These are phyloP conservation scores for Halcyon chelicuti DNA, from an alignment of 2,797 vertebrate genomes.

Conservation along the genomic window DNA sequence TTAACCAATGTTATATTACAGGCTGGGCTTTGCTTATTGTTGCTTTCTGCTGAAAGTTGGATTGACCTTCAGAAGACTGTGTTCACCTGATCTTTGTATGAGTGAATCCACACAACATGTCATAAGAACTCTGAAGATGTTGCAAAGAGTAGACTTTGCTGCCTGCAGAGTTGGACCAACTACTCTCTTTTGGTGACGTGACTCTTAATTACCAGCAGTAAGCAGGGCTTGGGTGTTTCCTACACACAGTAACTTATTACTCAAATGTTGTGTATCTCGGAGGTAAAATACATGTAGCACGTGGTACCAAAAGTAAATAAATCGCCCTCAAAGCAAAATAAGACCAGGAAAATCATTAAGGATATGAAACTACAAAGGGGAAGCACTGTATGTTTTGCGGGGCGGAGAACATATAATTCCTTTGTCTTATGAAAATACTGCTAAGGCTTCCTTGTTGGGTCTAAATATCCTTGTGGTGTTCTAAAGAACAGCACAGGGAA, in stretches of 20 bases:
- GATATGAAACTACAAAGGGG: neutral
- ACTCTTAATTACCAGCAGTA: neutral
- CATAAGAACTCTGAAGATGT: neutral
- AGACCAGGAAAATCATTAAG: neutral
- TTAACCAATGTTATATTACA: neutral
- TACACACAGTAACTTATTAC: neutral
- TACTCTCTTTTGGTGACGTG: neutral
- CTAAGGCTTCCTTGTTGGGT: neutral
- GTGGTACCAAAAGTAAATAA: conserved; percentile 8
- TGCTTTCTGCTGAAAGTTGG: neutral
- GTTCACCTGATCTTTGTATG: neutral
- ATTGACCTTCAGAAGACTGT: neutral
- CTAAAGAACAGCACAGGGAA: neutral
- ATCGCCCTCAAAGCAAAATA: neutral
- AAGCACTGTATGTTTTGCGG: neutral
- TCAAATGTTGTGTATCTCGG: conserved; percentile 26
- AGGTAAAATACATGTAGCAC: neutral
- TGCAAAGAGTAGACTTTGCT: neutral
- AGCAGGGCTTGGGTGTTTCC: conserved; percentile 30
- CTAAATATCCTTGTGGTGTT: neutral
- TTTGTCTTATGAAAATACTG: conserved; percentile 2
- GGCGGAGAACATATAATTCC: neutral
- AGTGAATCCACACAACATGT: neutral
- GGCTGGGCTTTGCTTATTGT: neutral
- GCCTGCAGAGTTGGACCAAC: neutral